Percentiles rank a stretch among this genome's conserved stretches.
Conservation (phyloP, 2,888 invertebrate species). For the Pasiphila rectangulata region DNA sequence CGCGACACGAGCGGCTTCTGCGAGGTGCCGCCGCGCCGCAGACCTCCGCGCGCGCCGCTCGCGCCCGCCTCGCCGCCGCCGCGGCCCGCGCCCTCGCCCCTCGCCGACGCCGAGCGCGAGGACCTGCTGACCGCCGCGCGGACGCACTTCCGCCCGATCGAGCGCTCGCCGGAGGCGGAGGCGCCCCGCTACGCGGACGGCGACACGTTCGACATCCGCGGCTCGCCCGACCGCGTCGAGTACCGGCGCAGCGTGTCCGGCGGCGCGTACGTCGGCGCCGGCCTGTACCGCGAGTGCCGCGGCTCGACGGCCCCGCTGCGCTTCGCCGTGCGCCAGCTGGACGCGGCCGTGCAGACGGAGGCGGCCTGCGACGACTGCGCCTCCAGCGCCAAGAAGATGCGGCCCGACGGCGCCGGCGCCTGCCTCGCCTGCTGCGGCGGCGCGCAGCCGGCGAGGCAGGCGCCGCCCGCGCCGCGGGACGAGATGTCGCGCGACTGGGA, state of each 20-base stretch:
- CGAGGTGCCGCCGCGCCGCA: conserved; percentile 80
- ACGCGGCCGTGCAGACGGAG: conserved; percentile 64
- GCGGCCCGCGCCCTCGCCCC: conserved; percentile 44
- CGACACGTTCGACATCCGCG: conserved; percentile 85
- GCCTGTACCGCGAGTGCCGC: conserved; percentile 79
- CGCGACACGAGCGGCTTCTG: conserved; percentile 82
- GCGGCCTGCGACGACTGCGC: conserved; percentile 64
- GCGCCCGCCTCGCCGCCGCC: conserved; percentile 63
- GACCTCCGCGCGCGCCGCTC: conserved; percentile 66
- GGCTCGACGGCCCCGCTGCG: conserved; percentile 80
- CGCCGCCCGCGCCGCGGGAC: conserved; percentile 45
- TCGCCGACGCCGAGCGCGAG: conserved; percentile 64
- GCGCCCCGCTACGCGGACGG: conserved; percentile 82
- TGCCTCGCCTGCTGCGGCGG: conserved; percentile 53
- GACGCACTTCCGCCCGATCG: conserved; percentile 92
- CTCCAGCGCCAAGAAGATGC: conserved; percentile 66
- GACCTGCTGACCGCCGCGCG: conserved; percentile 88
- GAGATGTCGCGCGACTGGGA: conserved; percentile 82
- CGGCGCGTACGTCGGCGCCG: conserved; percentile 77
- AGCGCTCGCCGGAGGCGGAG: conserved; percentile 71
- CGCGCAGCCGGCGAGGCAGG: conserved; percentile 27
- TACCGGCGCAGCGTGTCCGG: conserved; percentile 85
- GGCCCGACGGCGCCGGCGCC: conserved; percentile 55
- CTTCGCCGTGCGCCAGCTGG: conserved; percentile 79
- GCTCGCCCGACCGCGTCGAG: conserved; percentile 82